These are phyloP conservation scores for Bufo gargarizans DNA, from an alignment of 2,113 vertebrate species.

Conservation along the genomic window DNA sequence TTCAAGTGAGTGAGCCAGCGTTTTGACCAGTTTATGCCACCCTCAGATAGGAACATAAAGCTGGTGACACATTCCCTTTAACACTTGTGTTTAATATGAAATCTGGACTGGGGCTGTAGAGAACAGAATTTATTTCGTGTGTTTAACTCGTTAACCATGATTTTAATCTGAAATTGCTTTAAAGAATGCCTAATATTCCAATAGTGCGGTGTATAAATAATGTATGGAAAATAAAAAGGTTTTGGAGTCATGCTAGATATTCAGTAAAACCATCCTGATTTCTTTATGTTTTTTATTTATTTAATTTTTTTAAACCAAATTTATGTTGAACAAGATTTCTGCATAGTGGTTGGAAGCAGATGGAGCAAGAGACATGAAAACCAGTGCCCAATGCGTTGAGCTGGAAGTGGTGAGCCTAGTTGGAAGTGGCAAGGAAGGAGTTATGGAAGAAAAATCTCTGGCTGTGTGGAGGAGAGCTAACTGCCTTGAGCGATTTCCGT, in stretches of 20 bases:
- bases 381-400: conserved; percentile 33
- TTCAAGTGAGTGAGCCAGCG: too few species aligned
- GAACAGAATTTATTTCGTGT: not conserved
- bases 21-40: too few species aligned
- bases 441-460: conserved; percentile 54
- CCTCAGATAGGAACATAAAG: too few species aligned
- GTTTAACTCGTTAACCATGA: too few species aligned
- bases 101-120: not conserved
- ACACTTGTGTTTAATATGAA: not conserved
- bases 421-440: conserved; percentile 59
- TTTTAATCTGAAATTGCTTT: not conserved
- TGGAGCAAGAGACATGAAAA: conserved; percentile 14
- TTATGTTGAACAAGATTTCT: conserved; percentile 1
- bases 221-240: too few species aligned
- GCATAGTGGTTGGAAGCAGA: conserved; percentile 21
- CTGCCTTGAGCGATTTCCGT: conserved; percentile 66
- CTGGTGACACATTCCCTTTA: too few species aligned
- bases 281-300: not conserved
- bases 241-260: not conserved
- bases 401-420: conserved; percentile 56
- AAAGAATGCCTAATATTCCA: not conserved
- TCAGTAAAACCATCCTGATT: not conserved
- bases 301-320: not conserved
- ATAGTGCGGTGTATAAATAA: not conserved
- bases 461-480: conserved; percentile 37